Evolutionary conservation across 2,888 invertebrate species (phyloP).

Genomic region (Salpingus planirostris): DNA sequence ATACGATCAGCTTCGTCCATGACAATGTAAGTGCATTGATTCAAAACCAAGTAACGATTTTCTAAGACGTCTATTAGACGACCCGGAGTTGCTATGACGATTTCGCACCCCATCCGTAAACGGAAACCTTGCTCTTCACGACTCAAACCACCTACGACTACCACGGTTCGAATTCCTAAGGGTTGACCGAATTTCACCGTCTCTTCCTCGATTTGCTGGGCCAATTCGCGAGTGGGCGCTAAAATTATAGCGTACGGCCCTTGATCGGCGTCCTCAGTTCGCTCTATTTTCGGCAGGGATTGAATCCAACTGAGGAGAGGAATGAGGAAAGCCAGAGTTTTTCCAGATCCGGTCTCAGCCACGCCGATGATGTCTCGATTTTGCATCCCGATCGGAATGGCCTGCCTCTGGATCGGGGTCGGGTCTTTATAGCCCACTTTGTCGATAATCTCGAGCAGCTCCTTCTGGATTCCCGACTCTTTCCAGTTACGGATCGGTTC

Average conservation of each 20-base stretch:
- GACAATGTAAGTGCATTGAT: constrained; percentile 97
- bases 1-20: constrained; percentile 96
- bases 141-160: constrained; percentile 96
- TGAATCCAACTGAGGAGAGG: constrained; percentile 89
- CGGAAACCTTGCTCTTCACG: constrained; percentile 98
- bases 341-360: constrained; percentile 95
- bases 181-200: constrained; percentile 94
- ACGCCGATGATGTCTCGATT: constrained; percentile 97
- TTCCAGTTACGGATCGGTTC: constrained; percentile 94
- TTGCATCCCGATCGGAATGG: constrained; percentile 95
- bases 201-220: constrained; percentile 99
- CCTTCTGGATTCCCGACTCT: constrained; percentile 82
- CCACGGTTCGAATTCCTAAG: constrained; percentile 83
- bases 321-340: constrained; percentile 96
- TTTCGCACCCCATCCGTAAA: constrained; percentile 94
- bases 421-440: constrained; percentile 96
- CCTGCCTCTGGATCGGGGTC: constrained; percentile 98
- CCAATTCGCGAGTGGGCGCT: constrained; percentile 98
- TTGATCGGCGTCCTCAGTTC: constrained; percentile 82
- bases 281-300: constrained; percentile 90
- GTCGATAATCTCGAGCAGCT: constrained; percentile 88
- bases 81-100: constrained; percentile 99
- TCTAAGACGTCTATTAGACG: constrained; percentile 97
- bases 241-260: constrained; percentile 98
- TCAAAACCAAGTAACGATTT: constrained; percentile 87